These are phyloP conservation scores for Stictonetta naevosa DNA, from an alignment of 2,113 vertebrate species.

Conservation along the genomic window DNA sequence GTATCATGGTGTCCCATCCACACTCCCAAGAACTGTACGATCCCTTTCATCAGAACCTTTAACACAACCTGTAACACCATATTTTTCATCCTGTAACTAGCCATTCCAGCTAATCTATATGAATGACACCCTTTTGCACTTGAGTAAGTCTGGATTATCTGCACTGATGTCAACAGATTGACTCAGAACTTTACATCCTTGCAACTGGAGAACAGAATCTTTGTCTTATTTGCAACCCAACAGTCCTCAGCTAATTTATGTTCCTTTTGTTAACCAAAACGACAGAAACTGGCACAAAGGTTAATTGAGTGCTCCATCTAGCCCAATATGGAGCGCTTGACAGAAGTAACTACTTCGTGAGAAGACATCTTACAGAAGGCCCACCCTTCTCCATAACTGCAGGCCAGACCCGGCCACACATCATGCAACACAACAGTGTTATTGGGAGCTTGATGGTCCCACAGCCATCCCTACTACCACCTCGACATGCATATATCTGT, in stretches of 20 bases:
- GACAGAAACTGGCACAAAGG: background rate
- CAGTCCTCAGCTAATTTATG: background rate
- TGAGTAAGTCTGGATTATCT: conserved; percentile 16
- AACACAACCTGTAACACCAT: background rate
- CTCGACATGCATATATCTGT: background rate
- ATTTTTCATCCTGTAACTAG: background rate
- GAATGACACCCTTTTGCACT: background rate
- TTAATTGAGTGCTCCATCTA: background rate
- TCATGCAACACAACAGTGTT: background rate
- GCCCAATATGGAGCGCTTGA: background rate
- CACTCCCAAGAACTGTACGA: background rate
- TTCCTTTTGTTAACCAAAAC: background rate
- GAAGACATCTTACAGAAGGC: background rate
- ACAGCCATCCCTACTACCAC: background rate
- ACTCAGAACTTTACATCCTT: background rate
- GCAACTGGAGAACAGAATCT: background rate
- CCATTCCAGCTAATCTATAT: background rate
- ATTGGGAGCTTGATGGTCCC: background rate
- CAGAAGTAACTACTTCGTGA: background rate
- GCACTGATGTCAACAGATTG: background rate
- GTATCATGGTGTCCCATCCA: background rate
- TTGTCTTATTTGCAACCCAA: background rate
- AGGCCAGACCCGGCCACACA: accelerated
- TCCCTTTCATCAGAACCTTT: background rate
- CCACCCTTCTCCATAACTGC: background rate